Evolutionary conservation across 2,797 vertebrate genomes (phyloP).

Genomic region (Heterohyrax brucei): DNA sequence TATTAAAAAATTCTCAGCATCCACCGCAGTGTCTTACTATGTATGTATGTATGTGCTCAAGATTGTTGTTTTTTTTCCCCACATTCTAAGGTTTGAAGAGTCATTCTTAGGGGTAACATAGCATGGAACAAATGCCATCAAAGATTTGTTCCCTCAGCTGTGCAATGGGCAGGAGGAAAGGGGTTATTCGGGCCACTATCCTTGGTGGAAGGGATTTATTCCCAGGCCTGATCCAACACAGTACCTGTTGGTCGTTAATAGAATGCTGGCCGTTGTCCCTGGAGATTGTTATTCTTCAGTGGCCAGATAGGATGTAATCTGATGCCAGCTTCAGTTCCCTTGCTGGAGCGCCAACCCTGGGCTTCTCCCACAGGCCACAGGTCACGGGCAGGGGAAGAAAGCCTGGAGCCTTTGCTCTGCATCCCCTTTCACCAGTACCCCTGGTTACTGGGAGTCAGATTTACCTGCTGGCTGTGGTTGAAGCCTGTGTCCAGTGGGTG

Average conservation of each 20-base stretch:
- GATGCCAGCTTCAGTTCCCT: background rate
- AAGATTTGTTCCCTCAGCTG: background rate
- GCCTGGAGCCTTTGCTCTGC: too few relatives aligned
- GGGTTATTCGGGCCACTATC: background rate
- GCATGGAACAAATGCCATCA: accelerated
- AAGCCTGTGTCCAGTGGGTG: background rate
- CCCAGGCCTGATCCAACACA: background rate
- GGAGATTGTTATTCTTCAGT: background rate
- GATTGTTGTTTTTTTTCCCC: background rate
- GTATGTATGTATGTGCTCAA: background rate
- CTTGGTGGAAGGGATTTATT: constrained; percentile 6
- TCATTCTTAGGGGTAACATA: background rate
- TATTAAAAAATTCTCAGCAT: background rate
- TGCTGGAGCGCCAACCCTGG: background rate
- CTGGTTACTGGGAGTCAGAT: background rate
- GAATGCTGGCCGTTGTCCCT: background rate
- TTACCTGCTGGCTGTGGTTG: background rate
- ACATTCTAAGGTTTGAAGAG: background rate
- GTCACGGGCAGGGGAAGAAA: background rate
- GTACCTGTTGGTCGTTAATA: background rate
- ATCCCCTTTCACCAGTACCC: background rate
- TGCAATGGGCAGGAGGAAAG: background rate
- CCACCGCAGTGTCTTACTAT: background rate
- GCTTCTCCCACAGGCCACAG: background rate
- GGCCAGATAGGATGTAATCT: background rate